These are phyloP conservation scores for Plutomurus gul DNA, from an alignment of 1,140 invertebrate species.

Conservation along the genomic window DNA sequence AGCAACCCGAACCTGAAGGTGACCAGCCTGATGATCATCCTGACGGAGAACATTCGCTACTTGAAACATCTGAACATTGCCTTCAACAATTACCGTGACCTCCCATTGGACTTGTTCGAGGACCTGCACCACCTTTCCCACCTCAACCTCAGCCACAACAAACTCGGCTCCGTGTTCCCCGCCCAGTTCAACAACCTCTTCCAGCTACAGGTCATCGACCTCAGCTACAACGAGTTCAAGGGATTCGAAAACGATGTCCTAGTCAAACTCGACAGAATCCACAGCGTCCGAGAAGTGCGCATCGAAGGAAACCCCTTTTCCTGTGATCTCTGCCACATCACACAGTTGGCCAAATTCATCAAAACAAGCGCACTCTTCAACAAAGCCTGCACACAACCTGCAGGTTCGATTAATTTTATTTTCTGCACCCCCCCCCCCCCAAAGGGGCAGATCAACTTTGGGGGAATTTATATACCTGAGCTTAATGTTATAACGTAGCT, in stretches of 20 bases:
- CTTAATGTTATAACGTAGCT: no score
- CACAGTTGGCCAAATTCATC: slow-evolving; percentile 41
- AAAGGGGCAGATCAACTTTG: no score
- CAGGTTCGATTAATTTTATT: slow-evolving; percentile 34
- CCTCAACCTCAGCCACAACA: slow-evolving; percentile 48
- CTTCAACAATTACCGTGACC: slow-evolving; percentile 46
- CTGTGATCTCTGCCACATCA: slow-evolving; percentile 51
- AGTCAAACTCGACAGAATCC: slow-evolving; percentile 38
- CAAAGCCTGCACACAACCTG: slow-evolving; percentile 42
- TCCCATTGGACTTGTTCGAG: slow-evolving; percentile 50
- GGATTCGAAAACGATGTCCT: slow-evolving; percentile 48
- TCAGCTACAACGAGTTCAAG: slow-evolving; percentile 45
- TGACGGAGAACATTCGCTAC: slow-evolving; percentile 41
- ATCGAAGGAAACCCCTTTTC: slow-evolving; percentile 47
- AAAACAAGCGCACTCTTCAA: slow-evolving; percentile 39
- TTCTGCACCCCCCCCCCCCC: no score
- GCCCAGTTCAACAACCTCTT: slow-evolving; percentile 38
- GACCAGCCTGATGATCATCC: slow-evolving; percentile 35
- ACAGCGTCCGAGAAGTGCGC: slow-evolving; percentile 36
- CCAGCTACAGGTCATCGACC: slow-evolving; percentile 42
- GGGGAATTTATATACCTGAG: no score
- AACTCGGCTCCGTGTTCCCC: slow-evolving; percentile 38
- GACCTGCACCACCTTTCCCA: slow-evolving; percentile 32
- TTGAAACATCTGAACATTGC: slow-evolving; percentile 43
- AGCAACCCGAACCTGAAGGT: slow-evolving; percentile 44